Percentiles rank a stretch among this genome's conserved stretches.
phyloP scores from a whole-genome alignment of 2,888 invertebrate species.

The Sinelater perroti region DNA sequence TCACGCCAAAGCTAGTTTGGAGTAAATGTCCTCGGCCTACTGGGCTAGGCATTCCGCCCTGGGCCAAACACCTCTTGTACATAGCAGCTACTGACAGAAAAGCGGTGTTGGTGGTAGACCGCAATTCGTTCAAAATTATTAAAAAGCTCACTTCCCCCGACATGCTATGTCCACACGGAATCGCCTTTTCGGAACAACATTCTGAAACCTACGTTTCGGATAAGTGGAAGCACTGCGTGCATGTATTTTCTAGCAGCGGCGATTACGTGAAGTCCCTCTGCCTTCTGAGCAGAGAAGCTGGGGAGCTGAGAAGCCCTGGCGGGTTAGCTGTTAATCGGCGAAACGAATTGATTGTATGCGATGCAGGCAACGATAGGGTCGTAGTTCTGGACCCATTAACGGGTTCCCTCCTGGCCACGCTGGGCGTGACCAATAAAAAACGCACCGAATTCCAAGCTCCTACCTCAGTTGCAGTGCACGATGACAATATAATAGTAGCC shows the following conservation, averaged over 20 bases:
- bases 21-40: slow-evolving; percentile 70
- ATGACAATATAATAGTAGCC: slow-evolving; percentile 64
- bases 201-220: slow-evolving; percentile 71
- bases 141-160: slow-evolving; percentile 64
- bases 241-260: slow-evolving; percentile 73
- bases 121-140: slow-evolving; percentile 49
- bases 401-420: slow-evolving; percentile 69
- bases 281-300: slow-evolving; percentile 70
- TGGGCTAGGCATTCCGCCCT: slow-evolving; percentile 72
- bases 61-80: slow-evolving; percentile 70
- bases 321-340: slow-evolving; percentile 70
- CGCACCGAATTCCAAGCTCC: slow-evolving; percentile 74
- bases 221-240: slow-evolving; percentile 75
- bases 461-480: slow-evolving; percentile 72
- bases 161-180: slow-evolving; percentile 70
- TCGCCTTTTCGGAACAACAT: slow-evolving; percentile 66
- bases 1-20: slow-evolving; percentile 66
- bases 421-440: slow-evolving; percentile 64
- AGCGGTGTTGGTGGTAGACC: slow-evolving; percentile 51
- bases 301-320: slow-evolving; percentile 76
- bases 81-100: slow-evolving; percentile 67
- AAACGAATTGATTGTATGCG: slow-evolving; percentile 74
- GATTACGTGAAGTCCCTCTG: slow-evolving; percentile 69
- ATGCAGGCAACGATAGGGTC: slow-evolving; percentile 80
- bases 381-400: slow-evolving; percentile 66